These are phyloP conservation scores for Smithornis capensis DNA, from an alignment of 2,113 vertebrate species.

Conservation along the genomic window DNA sequence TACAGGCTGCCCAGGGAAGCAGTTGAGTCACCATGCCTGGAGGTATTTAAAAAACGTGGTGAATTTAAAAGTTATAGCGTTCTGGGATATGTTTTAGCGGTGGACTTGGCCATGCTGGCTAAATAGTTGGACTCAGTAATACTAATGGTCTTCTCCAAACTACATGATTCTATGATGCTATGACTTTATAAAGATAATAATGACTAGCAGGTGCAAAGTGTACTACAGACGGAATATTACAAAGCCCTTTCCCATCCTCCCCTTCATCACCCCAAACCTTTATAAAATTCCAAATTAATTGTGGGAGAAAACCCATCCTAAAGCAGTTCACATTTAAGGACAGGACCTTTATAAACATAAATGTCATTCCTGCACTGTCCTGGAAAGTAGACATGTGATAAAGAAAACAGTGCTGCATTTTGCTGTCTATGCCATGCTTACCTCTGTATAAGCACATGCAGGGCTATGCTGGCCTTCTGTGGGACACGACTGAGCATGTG, in stretches of 20 bases:
- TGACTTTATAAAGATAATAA: not conserved
- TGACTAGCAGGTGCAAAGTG: not conserved
- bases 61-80: not conserved
- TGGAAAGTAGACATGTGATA: not conserved
- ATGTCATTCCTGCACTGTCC: not conserved
- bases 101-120: not conserved
- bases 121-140: not conserved
- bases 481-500: fast-evolving
- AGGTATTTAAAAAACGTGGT: not conserved
- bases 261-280: fast-evolving
- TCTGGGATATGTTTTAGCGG: not conserved
- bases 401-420: not conserved
- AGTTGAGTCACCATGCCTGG: not conserved
- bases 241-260: not conserved
- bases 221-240: not conserved
- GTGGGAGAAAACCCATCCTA: not conserved
- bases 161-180: not conserved
- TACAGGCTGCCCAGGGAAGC: not conserved
- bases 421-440: not conserved
- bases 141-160: not conserved
- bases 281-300: not conserved
- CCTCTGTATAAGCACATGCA: not conserved
- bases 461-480: fast-evolving
- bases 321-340: not conserved
- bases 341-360: not conserved